Evolutionary conservation across 2,797 vertebrate species (phyloP), one percentile per base, ranked within the genome.

Genomic region (Eurystomus glaucurus): DNA sequence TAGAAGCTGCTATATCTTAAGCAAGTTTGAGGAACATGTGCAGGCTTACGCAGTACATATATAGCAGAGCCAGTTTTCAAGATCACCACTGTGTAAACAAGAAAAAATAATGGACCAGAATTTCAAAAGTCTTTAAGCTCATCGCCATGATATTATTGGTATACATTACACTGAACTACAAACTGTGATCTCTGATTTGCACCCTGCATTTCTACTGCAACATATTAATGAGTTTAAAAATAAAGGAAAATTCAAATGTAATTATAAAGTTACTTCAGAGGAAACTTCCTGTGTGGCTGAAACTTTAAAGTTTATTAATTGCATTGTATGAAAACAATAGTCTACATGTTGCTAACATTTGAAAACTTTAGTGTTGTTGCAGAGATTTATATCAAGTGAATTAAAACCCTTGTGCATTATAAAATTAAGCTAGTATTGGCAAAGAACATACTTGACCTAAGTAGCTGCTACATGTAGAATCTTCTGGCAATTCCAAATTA

Each of bases 401-500:
- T 72, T 66, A 37, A 89, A 93, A 52, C 7, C 25, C 5, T 23
- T 69, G 3, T 20, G n/a, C 11, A 33, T 55, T 65, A 65, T n/a
- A 58, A 76, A 87, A 81, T 65, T 68, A 68, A 60, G 5, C 3
- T 39, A 61, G 5, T 16, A 25, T 37, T 76, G 20, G 17, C 43
- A 85, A 52, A 62, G 33, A 64, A 79, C 17, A 1, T 31, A 74
- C 11, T 12, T 79, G 18, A 43, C 4, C 2, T 52, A 39, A 8
- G 6, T 46, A 85, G 23, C 7, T 79, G 13, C 6, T 62, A 65
- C 20, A 13, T 62, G 14, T 11, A 57, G 39, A 65, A 35, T 25
- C 14, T 87, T 89, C 80, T 71, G 48, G 81, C 35, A 93, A 84
- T 83, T 91, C 43, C 21, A 95, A 70, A 81, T 81, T 91, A 92